Conservation (phyloP, 2,113 vertebrate species). For the Triplophysa tibetana region DNA sequence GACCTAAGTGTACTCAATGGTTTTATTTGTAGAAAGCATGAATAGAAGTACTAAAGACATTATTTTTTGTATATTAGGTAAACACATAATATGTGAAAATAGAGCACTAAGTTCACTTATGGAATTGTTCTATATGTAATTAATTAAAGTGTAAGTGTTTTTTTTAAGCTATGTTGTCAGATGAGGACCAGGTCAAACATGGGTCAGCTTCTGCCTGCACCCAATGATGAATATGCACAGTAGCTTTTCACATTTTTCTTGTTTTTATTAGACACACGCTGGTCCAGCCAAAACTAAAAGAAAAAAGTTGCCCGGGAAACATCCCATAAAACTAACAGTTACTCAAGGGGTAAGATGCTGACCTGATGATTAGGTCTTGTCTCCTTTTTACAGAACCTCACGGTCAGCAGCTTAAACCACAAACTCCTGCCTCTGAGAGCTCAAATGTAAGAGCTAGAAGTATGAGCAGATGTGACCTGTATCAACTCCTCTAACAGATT, state of each 20-base stretch:
- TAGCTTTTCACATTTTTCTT: background rate
- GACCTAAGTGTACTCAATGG: too few species aligned
- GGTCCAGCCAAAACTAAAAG: background rate
- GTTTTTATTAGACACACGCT: slow-evolving; percentile 34
- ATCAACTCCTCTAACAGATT: slow-evolving; percentile 4
- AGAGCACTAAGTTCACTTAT: too few species aligned
- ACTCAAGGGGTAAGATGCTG: slow-evolving; percentile 9
- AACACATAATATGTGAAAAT: too few species aligned
- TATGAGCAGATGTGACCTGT: background rate
- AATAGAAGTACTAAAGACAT: too few species aligned
- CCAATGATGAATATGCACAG: slow-evolving; percentile 17
- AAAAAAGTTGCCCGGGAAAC: slow-evolving; percentile 13
- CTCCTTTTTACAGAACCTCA: slow-evolving; percentile 24
- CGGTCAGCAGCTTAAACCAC: slow-evolving; percentile 35
- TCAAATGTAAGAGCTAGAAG: background rate
- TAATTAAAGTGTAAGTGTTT: too few species aligned
- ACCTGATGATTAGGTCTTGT: background rate
- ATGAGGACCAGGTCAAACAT: background rate
- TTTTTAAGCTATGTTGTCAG: too few species aligned
- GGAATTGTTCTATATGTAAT: too few species aligned
- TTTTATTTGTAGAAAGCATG: too few species aligned
- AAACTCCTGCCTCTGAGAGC: background rate
- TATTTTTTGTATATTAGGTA: too few species aligned
- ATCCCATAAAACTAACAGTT: background rate
- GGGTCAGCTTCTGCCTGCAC: background rate